Evolutionary conservation across 2,113 vertebrate species (phyloP), one percentile per base, ranked within the genome.

Genomic region (Sander lucioperca): DNA sequence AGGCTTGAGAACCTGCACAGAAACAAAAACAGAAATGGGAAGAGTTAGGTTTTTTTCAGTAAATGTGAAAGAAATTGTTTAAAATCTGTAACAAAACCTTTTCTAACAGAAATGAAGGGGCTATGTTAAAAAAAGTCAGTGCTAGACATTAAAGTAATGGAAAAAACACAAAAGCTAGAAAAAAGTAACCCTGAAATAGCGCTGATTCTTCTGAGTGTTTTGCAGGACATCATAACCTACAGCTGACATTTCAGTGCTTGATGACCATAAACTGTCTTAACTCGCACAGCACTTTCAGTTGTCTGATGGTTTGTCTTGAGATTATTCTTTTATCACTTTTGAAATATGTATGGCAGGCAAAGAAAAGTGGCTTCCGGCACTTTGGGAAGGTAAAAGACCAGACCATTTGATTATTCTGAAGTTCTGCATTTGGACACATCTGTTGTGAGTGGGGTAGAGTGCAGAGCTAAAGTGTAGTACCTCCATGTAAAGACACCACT

Each of bases 401-500:
- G 57, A 39, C 74, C 30, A 23, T 65, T 83, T 83, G 84, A 89
- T 85, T 73, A 88, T 89, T 88, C 80, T 72, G 51, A 61, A 62
- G 69, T 74, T 77, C 72, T 74, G 54, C 59, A 19, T 83, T 82
- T 48, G 8, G 14, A 58, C 75, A 66, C 36, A 64, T 81, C 62
- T 21, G 59, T 23, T 65, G 58, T 50, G 30, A 80, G 51, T n/a
- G 66, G 36, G 53, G 74, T 11, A 19, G 43, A 68, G 81, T 43
- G 67, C 47, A 43, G 36, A 79, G 56, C 36, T 53, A 19, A 53
- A 84, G 85, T 80, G 84, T 65, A 88, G 91, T 94, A 99, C 98
- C 98, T 91, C 97, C 98, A 58, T 99, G 98, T 69, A 99, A 94
- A 80, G 98, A 99, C 7, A 99, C 96, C 36, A 97, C 84, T 68